Percentiles rank a stretch among this genome's conserved stretches.
Conservation (phyloP, 2,888 invertebrate genomes). For the Diaphora mendica region DNA sequence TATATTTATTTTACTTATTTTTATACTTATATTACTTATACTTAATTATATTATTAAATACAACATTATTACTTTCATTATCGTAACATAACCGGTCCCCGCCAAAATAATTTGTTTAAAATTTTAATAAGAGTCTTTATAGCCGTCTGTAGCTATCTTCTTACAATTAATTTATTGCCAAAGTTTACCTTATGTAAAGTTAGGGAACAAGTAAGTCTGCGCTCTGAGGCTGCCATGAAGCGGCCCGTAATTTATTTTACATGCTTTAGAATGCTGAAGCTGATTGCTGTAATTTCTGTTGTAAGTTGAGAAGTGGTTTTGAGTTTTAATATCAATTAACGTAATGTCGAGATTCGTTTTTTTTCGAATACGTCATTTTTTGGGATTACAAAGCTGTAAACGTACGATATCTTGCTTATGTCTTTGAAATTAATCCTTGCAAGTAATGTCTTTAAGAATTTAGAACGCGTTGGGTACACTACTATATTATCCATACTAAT, state of each 20-base stretch:
- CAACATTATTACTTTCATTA: conserved; percentile 8
- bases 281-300: conserved; percentile 23
- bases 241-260: conserved; percentile 34
- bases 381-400: neutral
- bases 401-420: no score
- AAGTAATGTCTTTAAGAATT: no score
- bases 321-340: conserved; percentile 16
- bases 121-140: conserved; percentile 44
- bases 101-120: conserved; percentile 42
- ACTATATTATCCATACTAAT: no score
- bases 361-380: neutral
- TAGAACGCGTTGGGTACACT: no score
- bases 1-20: no score
- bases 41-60: no score
- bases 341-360: neutral
- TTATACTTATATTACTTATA: no score
- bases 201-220: conserved; percentile 33
- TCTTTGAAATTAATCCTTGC: no score
- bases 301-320: conserved; percentile 10
- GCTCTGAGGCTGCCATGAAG: conserved; percentile 25
- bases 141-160: conserved; percentile 39
- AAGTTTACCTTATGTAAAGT: conserved; percentile 56
- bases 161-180: conserved; percentile 56
- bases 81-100: neutral
- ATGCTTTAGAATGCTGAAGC: conserved; percentile 18